Evolutionary conservation across 2,888 invertebrate genomes (phyloP).

Genomic region (Muschampia plurimacula): DNA sequence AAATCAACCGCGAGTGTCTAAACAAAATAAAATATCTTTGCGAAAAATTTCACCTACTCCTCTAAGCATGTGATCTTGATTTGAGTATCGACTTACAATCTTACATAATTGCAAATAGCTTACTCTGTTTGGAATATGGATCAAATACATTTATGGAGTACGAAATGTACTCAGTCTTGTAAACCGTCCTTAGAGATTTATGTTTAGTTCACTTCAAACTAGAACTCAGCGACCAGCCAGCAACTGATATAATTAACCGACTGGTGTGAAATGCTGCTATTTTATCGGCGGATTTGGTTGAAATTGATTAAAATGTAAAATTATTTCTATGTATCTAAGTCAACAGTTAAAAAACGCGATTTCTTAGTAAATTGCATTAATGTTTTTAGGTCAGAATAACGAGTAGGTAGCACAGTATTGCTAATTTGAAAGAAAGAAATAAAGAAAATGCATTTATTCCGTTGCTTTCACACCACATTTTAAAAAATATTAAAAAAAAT

Average conservation of each 20-base stretch:
- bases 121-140: slow-evolving; percentile 31
- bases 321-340: background rate
- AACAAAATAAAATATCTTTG: background rate
- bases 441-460: too few species aligned
- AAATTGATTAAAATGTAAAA: slow-evolving; percentile 1
- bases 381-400: too few species aligned
- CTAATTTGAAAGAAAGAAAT: too few species aligned
- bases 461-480: too few species aligned
- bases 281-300: background rate
- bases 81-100: slow-evolving; percentile 10
- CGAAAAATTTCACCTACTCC: slow-evolving; percentile 12
- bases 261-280: slow-evolving; percentile 15
- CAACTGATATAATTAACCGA: slow-evolving; percentile 14
- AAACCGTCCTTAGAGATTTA: slow-evolving; percentile 27
- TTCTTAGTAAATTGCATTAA: background rate
- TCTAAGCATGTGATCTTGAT: slow-evolving; percentile 25
- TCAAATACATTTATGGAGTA: slow-evolving; percentile 22
- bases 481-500: too few species aligned
- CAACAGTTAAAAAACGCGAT: background rate
- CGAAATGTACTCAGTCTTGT: slow-evolving; percentile 12
- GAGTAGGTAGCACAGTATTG: too few species aligned
- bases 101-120: slow-evolving; percentile 17
- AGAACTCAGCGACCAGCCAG: background rate
- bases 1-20: too few species aligned
- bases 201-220: slow-evolving; percentile 16